Base-by-base conservation (phyloP, 2,113 vertebrate species). In the Tinamus guttatus region DNA sequence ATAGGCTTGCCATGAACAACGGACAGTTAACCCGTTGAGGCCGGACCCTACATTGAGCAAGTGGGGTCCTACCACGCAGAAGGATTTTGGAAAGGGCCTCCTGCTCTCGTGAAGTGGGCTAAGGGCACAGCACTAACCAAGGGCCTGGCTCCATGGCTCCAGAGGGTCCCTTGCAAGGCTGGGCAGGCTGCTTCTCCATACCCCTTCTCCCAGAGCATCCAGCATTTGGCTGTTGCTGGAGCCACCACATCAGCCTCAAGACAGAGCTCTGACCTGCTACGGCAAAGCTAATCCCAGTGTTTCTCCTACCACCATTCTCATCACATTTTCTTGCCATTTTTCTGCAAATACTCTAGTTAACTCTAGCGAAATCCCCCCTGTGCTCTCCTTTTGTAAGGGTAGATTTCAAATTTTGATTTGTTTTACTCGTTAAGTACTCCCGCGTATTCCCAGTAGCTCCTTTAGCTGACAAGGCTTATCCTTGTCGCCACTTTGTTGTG, bases 371-470 rank as follows among this genome's bases (percentile, higher is more conserved):
- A 82, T 81, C 82, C 94, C 89, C 85, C 70, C 68, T 51, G 76
- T 2, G 77, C 84, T 64, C 84, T 84, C 87, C 90, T 81, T 71
- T 71, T 30, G 17, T 85, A 78, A 94, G 63, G 91, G 36, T 93
- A 86, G 81, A 78, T 93, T 96, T 96, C 96, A 96, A 94, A 82
- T 62, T 73, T 74, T 82, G 93, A 94, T 96, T 97, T 94, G 76
- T 95, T 97, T 87, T 21, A 78, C 79, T 82, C 87, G 28, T 95
- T 68, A 81, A 90, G 95, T 36, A 64, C 92, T 77, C 74, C 59
- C 58, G 41, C 76, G 58, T 91, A 92, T 95, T 92, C 95, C 96
- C 94, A 97, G 87, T 51, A 92, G 85, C 32, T 90, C 56, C 95
- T 96, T 90, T 69, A 74, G 87, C 89, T 86, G 92, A 81, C 94